These are phyloP conservation scores for Hipparchia semele DNA, from an alignment of 2,888 invertebrate genomes.

Conservation along the genomic window DNA sequence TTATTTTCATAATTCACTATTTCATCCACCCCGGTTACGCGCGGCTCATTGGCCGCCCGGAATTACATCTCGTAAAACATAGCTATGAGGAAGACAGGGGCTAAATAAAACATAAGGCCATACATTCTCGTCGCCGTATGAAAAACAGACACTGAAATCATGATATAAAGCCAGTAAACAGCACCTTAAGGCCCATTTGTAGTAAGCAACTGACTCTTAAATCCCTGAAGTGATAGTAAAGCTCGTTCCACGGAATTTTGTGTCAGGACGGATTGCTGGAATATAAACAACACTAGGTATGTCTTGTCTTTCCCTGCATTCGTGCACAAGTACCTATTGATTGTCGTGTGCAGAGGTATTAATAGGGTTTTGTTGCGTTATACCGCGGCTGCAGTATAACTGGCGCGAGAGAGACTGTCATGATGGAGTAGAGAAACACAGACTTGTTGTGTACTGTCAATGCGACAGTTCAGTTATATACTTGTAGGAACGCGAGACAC, in stretches of 20 bases:
- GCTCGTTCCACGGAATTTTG: background rate
- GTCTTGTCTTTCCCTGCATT: no score
- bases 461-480: no score
- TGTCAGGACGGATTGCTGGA: background rate
- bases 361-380: no score
- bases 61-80: constrained; percentile 19
- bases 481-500: no score
- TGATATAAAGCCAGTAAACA: constrained; percentile 9
- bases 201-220: background rate
- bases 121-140: constrained; percentile 19
- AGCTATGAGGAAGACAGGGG: constrained; percentile 8
- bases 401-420: no score
- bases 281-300: no score
- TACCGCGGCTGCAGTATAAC: no score
- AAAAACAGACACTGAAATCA: constrained; percentile 15
- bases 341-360: no score
- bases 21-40: constrained; percentile 11
- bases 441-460: no score
- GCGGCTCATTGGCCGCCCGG: constrained; percentile 18
- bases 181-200: background rate
- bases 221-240: background rate
- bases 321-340: no score
- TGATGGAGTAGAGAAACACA: no score
- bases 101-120: constrained; percentile 25
- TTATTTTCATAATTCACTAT: constrained; percentile 22